Evolutionary conservation across 1,140 invertebrate species (phyloP).

Genomic region (Pseudomyrmex dendroicus): DNA sequence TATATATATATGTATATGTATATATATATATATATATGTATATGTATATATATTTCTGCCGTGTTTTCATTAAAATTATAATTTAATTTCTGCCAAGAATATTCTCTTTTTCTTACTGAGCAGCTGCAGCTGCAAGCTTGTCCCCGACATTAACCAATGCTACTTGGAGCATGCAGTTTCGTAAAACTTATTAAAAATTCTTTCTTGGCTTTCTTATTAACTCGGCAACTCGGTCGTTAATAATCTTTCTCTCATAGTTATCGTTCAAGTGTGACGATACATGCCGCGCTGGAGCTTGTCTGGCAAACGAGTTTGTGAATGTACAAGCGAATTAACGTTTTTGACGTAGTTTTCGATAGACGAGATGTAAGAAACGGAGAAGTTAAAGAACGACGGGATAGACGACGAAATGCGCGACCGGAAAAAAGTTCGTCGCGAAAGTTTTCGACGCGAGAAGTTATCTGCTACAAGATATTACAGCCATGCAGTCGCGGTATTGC

Average conservation of each 20-base stretch:
- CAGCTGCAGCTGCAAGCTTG: constrained; percentile 2
- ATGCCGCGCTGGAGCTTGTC: constrained; percentile 10
- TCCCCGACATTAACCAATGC: constrained; percentile 22
- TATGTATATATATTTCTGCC: no score
- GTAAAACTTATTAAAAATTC: constrained; percentile 56
- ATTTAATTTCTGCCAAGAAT: background rate
- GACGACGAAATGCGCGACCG: constrained; percentile 16
- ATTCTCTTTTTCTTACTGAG: constrained; percentile 16
- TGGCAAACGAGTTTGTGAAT: constrained; percentile 26
- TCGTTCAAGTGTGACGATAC: constrained; percentile 39
- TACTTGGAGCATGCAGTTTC: constrained; percentile 22
- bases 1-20: no score
- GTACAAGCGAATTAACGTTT: constrained; percentile 55
- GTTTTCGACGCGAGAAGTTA: constrained; percentile 59
- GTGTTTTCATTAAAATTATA: constrained; percentile 6
- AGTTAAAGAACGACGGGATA: constrained; percentile 1
- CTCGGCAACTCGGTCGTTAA: constrained; percentile 35
- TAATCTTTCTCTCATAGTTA: constrained; percentile 24
- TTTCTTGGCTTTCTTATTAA: constrained; percentile 51
- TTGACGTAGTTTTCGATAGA: constrained; percentile 43
- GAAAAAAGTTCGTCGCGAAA: constrained; percentile 54
- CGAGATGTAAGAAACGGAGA: background rate
- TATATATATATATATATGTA: no score
- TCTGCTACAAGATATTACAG: constrained; percentile 59
- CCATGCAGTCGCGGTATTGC: constrained; percentile 37